phyloP scores from a whole-genome alignment of 2,888 invertebrate species.

The Halocaridina rubra region DNA sequence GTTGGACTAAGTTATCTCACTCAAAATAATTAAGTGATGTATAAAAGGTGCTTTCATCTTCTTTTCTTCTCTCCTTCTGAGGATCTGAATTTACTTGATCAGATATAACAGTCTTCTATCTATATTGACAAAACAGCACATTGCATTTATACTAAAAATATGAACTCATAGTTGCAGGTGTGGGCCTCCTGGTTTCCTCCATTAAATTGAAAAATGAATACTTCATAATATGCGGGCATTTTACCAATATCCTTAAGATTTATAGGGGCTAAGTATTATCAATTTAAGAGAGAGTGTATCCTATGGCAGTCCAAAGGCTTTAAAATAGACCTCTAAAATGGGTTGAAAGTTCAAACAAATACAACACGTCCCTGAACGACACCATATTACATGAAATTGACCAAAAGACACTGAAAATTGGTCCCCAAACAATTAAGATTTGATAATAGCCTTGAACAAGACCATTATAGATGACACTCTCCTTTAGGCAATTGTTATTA shows the following conservation, averaged over 20 bases:
- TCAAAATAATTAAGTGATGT: neutral
- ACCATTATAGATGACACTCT: constrained; percentile 58
- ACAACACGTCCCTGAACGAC: constrained; percentile 57
- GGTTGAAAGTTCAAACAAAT: constrained; percentile 51
- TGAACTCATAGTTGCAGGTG: constrained; percentile 47
- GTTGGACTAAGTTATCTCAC: neutral
- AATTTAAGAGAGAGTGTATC: constrained; percentile 57
- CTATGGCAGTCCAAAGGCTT: constrained; percentile 48
- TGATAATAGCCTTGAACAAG: constrained; percentile 45
- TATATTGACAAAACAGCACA: constrained; percentile 6
- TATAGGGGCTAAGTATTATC: constrained; percentile 60
- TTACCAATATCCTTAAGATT: constrained; percentile 58
- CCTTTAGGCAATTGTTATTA: constrained; percentile 59
- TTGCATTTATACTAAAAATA: constrained; percentile 33
- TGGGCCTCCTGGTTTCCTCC: constrained; percentile 57
- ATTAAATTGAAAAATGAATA: constrained; percentile 57
- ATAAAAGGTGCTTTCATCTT: constrained; percentile 15
- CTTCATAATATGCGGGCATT: constrained; percentile 58
- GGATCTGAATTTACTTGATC: constrained; percentile 21
- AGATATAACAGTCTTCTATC: neutral
- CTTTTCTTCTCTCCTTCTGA: neutral
- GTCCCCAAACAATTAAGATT: constrained; percentile 52
- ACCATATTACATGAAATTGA: constrained; percentile 55
- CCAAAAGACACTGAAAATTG: constrained; percentile 58
- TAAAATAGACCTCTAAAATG: constrained; percentile 51